Evolutionary conservation across 2,113 vertebrate species (phyloP).

Genomic region (Cyphomyrus plagiostoma): DNA sequence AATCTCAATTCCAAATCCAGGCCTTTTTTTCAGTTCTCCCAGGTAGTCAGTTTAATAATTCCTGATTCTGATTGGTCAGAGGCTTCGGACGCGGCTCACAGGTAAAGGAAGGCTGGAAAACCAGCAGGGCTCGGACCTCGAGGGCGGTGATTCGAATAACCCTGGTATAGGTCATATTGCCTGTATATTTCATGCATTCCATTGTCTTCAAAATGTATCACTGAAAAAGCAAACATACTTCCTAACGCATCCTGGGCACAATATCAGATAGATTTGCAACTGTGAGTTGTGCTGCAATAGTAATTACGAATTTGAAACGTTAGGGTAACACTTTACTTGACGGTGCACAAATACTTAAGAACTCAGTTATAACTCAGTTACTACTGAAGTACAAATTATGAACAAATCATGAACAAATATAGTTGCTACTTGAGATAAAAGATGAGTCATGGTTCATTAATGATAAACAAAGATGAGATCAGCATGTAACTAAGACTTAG

Average conservation of each 20-base stretch:
- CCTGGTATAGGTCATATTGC: neutral
- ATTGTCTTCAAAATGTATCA: neutral
- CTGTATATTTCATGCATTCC: neutral
- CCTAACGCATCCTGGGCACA: neutral
- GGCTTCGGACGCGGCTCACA: no score
- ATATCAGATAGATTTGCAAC: neutral
- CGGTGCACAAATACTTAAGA: no score
- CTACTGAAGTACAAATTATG: no score
- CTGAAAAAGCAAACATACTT: neutral
- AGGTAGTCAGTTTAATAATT: no score
- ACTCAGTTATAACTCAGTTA: no score
- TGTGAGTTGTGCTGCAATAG: neutral
- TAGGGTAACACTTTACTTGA: no score
- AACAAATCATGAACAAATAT: neutral
- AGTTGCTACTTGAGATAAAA: neutral
- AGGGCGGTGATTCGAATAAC: no score
- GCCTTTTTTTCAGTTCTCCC: no score
- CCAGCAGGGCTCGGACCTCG: no score
- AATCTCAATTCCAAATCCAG: no score
- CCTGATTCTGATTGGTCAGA: no score
- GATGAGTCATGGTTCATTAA: neutral
- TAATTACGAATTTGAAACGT: neutral
- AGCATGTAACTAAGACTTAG: neutral
- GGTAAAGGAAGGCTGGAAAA: no score
- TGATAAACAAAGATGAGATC: neutral